These are phyloP conservation scores for Agrenia bidenticulata DNA, from an alignment of 2,888 invertebrate genomes.

Conservation along the genomic window DNA sequence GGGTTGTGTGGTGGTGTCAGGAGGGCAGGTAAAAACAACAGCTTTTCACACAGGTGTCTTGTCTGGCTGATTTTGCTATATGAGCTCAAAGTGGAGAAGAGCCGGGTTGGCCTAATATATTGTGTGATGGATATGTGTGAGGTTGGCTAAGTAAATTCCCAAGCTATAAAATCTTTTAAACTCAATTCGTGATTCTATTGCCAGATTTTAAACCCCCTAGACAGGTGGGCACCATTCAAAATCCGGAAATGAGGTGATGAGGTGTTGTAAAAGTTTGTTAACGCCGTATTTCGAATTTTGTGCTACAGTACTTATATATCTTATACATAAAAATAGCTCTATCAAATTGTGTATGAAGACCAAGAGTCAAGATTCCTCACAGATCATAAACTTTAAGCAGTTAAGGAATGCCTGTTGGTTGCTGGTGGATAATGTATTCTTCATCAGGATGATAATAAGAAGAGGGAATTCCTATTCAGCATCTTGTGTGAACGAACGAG, in stretches of 20 bases:
- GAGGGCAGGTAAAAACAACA: conserved; percentile 6
- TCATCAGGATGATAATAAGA: neutral
- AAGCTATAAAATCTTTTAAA: conserved; percentile 11
- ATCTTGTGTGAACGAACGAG: conserved; percentile 31
- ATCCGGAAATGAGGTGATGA: no score
- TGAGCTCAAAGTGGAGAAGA: neutral
- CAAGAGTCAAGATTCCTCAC: no score
- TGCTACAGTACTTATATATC: no score
- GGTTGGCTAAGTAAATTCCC: conserved; percentile 13
- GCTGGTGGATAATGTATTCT: neutral
- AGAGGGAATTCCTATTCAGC: conserved; percentile 4
- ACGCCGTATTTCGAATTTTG: no score
- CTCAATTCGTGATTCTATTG: conserved; percentile 15
- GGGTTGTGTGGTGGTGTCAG: neutral
- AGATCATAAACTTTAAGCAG: no score
- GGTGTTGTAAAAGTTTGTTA: no score
- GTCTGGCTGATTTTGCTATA: neutral
- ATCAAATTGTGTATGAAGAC: no score
- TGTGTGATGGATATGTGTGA: conserved; percentile 7
- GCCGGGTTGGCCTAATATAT: neutral
- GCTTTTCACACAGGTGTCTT: conserved; percentile 7
- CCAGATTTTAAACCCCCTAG: conserved; percentile 9
- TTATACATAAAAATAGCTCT: no score
- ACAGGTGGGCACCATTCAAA: conserved; percentile 14
- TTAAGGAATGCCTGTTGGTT: no score